A percentile compares a stretch with the other conserved stretches of the same genome.
Conservation (phyloP, 2,797 vertebrate genomes). For the Mycteria americana region DNA sequence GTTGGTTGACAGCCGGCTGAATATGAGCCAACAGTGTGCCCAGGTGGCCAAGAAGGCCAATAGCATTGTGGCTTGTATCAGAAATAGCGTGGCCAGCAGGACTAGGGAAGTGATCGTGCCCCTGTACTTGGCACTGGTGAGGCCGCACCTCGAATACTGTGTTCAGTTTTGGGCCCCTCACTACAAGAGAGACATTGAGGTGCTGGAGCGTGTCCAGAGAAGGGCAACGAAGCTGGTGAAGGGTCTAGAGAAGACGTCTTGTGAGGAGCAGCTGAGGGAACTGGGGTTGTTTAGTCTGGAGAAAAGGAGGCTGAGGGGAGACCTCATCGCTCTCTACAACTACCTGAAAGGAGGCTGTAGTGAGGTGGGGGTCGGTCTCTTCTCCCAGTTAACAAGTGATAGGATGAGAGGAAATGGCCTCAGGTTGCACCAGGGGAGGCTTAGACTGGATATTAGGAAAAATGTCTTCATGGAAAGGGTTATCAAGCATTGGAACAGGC, state of each 20-base stretch:
- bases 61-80: too few species aligned
- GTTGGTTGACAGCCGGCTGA: too few species aligned
- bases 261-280: not conserved
- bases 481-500: not conserved
- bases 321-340: not conserved
- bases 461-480: not conserved
- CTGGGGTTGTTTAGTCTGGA: not conserved
- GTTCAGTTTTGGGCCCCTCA: not conserved
- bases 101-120: not conserved
- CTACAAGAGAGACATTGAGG: not conserved
- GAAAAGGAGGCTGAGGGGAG: not conserved
- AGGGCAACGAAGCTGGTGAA: not conserved
- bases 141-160: not conserved
- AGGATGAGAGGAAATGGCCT: rapidly evolving
- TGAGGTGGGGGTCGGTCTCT: rapidly evolving
- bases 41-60: too few species aligned
- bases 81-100: too few species aligned
- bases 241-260: not conserved
- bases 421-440: not conserved
- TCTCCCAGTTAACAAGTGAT: not conserved
- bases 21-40: too few species aligned
- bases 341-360: not conserved
- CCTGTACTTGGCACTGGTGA: not conserved
- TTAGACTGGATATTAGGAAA: not conserved
- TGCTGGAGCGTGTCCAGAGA: not conserved